Conservation (phyloP, 53 echinoderm and acorn worm species). For the Zoroaster sp. region DNA sequence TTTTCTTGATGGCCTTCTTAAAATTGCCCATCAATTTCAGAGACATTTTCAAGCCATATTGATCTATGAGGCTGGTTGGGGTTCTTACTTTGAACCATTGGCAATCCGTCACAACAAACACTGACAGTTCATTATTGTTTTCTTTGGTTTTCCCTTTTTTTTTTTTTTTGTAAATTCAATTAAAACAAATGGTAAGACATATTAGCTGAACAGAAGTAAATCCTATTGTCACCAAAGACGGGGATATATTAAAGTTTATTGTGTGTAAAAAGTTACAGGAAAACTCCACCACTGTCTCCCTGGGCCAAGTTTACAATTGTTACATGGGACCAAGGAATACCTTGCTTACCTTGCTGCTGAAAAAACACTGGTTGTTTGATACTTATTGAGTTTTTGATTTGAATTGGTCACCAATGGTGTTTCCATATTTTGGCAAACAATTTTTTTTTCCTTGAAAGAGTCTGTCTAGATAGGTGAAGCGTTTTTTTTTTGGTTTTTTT, state of each 20-base stretch:
- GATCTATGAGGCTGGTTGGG: slow-evolving; percentile 8
- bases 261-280: neutral
- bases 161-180: neutral
- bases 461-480: neutral
- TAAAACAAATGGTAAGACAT: neutral
- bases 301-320: neutral
- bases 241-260: neutral
- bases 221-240: neutral
- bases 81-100: slow-evolving; percentile 24
- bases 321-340: neutral
- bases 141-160: neutral
- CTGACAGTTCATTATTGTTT: neutral
- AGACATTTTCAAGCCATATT: slow-evolving; percentile 18
- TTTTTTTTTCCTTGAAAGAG: neutral
- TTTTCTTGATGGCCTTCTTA: neutral
- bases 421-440: neutral
- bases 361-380: neutral
- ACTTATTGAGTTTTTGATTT: neutral
- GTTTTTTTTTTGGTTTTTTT: neutral
- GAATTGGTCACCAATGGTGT: neutral
- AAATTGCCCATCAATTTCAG: slow-evolving; percentile 41
- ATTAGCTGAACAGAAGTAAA: neutral
- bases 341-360: neutral
- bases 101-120: slow-evolving; percentile 18
- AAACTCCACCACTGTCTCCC: neutral